Evolutionary conservation across 2,797 vertebrate genomes (phyloP).

Genomic region (Gorsachius magnificus): DNA sequence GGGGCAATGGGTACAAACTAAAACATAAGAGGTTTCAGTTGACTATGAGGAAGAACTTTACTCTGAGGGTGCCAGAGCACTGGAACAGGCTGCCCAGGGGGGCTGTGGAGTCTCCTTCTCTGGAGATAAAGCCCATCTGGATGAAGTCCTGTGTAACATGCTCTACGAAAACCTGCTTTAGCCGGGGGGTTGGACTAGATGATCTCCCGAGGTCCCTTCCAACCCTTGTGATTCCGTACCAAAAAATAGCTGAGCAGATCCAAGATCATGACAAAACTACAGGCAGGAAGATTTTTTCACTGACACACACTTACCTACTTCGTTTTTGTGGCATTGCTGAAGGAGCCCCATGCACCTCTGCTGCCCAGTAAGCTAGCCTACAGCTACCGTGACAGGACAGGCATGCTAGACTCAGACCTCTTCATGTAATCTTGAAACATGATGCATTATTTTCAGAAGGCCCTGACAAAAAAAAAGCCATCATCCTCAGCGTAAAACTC

Average conservation of each 20-base stretch:
- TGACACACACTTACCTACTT: neutral
- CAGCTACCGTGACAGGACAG: neutral
- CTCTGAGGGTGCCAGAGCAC: too few relatives aligned
- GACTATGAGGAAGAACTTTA: too few relatives aligned
- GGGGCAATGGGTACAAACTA: too few relatives aligned
- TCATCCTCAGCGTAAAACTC: neutral
- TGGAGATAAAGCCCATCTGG: too few relatives aligned
- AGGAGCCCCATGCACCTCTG: neutral
- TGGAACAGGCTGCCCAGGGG: too few relatives aligned
- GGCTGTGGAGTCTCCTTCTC: too few relatives aligned
- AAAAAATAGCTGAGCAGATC: neutral
- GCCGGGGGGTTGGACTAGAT: too few relatives aligned
- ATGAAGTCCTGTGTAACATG: too few relatives aligned
- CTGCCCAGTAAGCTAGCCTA: neutral
- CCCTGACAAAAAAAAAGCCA: neutral
- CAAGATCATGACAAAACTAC: neutral
- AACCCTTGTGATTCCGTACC: neutral
- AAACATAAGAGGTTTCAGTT: too few relatives aligned
- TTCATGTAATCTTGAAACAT: neutral
- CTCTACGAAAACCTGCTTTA: too few relatives aligned
- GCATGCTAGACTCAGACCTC: neutral
- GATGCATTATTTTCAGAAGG: neutral
- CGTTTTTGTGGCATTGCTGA: neutral
- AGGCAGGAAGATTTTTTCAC: neutral
- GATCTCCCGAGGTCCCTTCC: too few relatives aligned